These are phyloP conservation scores for Charina bottae DNA, from an alignment of 2,113 vertebrate genomes.

Conservation along the genomic window DNA sequence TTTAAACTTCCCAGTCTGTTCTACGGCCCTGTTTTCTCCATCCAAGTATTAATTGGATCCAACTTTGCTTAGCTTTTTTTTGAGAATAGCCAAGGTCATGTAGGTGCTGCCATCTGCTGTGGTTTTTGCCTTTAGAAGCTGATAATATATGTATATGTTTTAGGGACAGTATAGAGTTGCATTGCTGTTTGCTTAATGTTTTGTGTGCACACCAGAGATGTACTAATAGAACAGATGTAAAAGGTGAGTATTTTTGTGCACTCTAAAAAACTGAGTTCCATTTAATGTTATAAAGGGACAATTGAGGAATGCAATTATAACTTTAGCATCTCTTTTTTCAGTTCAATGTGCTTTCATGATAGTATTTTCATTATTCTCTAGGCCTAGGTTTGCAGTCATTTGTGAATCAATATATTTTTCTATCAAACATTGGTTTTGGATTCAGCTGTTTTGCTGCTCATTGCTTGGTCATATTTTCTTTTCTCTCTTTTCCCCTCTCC, in stretches of 20 bases:
- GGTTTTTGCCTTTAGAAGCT: not conserved
- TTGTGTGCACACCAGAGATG: not conserved
- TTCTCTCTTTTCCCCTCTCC: not conserved
- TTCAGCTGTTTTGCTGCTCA: slow-evolving; percentile 24
- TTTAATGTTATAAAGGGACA: slow-evolving; percentile 15
- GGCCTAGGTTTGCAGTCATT: slow-evolving; percentile 19
- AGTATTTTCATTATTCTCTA: slow-evolving; percentile 43
- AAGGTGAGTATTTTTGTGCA: slow-evolving; percentile 11
- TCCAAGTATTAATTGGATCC: not conserved
- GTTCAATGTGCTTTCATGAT: slow-evolving; percentile 29
- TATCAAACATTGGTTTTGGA: not conserved
- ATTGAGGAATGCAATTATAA: slow-evolving; percentile 2
- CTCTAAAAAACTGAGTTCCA: slow-evolving; percentile 25
- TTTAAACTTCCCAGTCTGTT: not conserved
- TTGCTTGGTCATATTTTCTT: slow-evolving; percentile 25
- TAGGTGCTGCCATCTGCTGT: not conserved
- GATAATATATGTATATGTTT: not conserved
- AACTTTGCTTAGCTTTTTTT: not conserved
- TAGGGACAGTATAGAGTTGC: slow-evolving; percentile 15
- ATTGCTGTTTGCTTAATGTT: slow-evolving; percentile 17
- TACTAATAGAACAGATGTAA: slow-evolving; percentile 24
- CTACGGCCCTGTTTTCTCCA: not conserved
- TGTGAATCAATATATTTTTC: slow-evolving; percentile 33
- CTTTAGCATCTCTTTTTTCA: slow-evolving; percentile 20
- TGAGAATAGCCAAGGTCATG: not conserved